phyloP scores from a whole-genome alignment of 2,888 invertebrate species.

The Mantis religiosa region DNA sequence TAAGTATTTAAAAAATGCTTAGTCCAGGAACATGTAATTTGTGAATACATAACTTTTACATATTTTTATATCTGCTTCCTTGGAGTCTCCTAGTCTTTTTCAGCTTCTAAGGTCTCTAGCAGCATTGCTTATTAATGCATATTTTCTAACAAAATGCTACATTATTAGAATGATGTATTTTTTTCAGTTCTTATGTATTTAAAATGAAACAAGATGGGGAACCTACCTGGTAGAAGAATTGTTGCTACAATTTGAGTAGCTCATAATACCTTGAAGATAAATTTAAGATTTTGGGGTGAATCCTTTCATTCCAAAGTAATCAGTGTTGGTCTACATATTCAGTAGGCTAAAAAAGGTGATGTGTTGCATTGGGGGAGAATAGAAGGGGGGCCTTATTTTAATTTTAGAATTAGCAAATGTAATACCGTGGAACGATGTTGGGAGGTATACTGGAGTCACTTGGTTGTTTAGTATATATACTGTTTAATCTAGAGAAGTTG shows the following conservation, averaged over 20 bases:
- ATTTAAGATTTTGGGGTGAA: background rate
- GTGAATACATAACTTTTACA: no score
- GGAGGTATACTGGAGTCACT: background rate
- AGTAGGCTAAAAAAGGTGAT: background rate
- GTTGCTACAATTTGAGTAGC: background rate
- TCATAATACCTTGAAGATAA: background rate
- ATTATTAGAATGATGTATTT: no score
- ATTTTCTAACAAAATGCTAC: no score
- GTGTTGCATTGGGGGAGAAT: background rate
- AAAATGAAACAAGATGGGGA: background rate
- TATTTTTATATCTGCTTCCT: no score
- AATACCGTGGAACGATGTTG: background rate
- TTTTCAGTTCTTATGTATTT: no score
- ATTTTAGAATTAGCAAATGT: background rate
- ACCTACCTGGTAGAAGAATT: background rate
- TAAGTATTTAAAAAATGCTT: no score
- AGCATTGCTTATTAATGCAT: no score
- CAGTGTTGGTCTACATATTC: background rate
- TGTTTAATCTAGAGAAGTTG: background rate
- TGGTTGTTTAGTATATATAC: background rate
- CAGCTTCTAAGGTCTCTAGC: no score
- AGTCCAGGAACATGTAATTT: no score
- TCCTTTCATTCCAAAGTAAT: background rate
- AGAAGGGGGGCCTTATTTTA: background rate
- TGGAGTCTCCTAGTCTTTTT: no score